These are phyloP conservation scores for Micrasema minimum DNA, from an alignment of 1,140 invertebrate genomes.

Conservation along the genomic window DNA sequence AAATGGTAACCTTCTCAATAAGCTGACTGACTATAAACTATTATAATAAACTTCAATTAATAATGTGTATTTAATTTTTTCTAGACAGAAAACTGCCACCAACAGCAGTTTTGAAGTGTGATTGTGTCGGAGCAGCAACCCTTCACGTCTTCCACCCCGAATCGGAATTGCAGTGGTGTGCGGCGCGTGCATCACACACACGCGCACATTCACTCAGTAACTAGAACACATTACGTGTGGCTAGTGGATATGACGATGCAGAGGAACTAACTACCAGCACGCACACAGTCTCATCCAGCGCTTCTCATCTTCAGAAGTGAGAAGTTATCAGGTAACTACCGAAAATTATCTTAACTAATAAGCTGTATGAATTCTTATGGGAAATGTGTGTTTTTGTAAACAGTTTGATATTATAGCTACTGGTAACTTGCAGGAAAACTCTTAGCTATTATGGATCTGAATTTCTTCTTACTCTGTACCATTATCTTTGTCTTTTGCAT, in stretches of 20 bases:
- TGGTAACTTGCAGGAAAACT: too few relatives aligned
- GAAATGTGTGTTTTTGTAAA: background rate
- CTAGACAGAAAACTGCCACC: constrained; percentile 9
- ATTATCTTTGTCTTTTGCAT: too few relatives aligned
- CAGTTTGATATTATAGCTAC: too few relatives aligned
- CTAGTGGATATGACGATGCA: background rate
- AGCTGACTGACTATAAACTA: too few relatives aligned
- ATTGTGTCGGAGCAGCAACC: background rate
- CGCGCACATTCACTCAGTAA: background rate
- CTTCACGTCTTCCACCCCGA: background rate
- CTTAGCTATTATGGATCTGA: too few relatives aligned
- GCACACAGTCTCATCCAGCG: background rate
- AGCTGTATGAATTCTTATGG: too few relatives aligned
- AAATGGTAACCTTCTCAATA: too few relatives aligned
- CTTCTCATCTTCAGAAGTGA: constrained; percentile 27
- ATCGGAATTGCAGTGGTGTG: too few relatives aligned
- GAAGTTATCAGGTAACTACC: constrained; percentile 30
- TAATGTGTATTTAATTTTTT: background rate
- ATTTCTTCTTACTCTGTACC: too few relatives aligned
- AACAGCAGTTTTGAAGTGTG: constrained; percentile 11
- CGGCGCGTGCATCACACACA: too few relatives aligned
- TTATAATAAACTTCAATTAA: background rate
- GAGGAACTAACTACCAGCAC: constrained; percentile 8
- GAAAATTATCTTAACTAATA: too few relatives aligned
- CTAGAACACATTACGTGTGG: background rate